Conservation (phyloP, 1,140 invertebrate genomes). For the Berghia stephanieae region DNA sequence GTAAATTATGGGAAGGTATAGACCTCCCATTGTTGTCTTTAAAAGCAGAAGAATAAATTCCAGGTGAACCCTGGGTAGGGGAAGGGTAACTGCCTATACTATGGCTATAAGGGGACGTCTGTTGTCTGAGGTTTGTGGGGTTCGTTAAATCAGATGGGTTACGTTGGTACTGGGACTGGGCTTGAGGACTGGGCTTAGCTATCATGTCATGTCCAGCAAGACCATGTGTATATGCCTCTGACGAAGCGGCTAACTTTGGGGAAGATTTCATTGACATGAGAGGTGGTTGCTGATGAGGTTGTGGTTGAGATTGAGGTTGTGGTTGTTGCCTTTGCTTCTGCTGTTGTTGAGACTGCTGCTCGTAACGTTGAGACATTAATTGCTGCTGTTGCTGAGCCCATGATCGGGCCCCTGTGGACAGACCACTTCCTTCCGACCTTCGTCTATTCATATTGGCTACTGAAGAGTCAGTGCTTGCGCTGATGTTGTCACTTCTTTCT, state of each 20-base stretch:
- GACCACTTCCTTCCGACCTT: background rate
- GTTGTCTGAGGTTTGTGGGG: constrained; percentile 31
- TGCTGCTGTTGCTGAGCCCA: constrained; percentile 5
- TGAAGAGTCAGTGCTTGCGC: background rate
- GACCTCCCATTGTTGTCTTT: constrained; percentile 37
- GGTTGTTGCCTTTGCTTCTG: constrained; percentile 16
- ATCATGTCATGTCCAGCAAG: constrained; percentile 15
- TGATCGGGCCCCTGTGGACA: background rate
- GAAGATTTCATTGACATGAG: constrained; percentile 46
- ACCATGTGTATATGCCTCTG: constrained; percentile 7
- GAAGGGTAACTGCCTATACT: background rate
- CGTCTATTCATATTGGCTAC: constrained; percentile 21
- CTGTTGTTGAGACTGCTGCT: background rate
- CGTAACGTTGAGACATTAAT: background rate
- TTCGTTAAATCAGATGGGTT: background rate
- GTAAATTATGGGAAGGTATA: constrained; percentile 41
- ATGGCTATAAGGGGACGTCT: background rate
- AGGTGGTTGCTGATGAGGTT: constrained; percentile 35
- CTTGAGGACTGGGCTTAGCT: background rate
- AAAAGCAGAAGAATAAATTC: background rate
- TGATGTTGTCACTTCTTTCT: background rate
- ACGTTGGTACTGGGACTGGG: background rate
- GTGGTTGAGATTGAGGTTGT: background rate
- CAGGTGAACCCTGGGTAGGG: background rate
- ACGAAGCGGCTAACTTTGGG: constrained; percentile 41